A percentile compares a stretch with the other conserved stretches of the same genome.
Evolutionary conservation across 2,113 vertebrate species (phyloP).

Genomic region (Lasiurus cinereus): DNA sequence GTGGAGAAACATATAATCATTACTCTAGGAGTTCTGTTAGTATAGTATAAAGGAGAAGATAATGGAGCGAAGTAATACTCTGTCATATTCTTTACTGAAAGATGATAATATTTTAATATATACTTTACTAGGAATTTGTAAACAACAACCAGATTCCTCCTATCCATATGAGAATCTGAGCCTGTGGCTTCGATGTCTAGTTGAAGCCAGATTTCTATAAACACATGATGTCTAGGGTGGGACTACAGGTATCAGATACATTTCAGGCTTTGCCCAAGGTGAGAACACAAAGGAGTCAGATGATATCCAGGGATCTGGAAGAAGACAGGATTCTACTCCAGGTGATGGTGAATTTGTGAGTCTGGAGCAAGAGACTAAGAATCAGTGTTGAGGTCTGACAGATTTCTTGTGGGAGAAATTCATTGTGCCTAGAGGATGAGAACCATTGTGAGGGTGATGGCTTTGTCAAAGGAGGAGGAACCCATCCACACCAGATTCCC

Average conservation of each 20-base stretch:
- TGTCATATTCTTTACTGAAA: background rate
- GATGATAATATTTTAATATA: background rate
- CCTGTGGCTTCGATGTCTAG: background rate
- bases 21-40: conserved; percentile 32
- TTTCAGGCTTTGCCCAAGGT: background rate
- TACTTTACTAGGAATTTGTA: background rate
- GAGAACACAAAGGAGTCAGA: background rate
- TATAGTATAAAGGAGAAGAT: background rate
- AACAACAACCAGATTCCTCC: background rate
- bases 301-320: background rate
- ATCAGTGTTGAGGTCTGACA: background rate
- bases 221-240: background rate
- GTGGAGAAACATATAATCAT: background rate
- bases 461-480: background rate
- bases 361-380: background rate
- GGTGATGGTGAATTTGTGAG: background rate
- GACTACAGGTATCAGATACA: background rate
- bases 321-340: background rate
- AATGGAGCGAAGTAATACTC: background rate
- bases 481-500: background rate
- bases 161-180: background rate
- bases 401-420: background rate
- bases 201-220: background rate
- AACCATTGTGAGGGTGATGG: background rate
- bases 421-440: background rate